Evolutionary conservation across 2,888 invertebrate genomes (phyloP).

Genomic region (Volucella inanis): DNA sequence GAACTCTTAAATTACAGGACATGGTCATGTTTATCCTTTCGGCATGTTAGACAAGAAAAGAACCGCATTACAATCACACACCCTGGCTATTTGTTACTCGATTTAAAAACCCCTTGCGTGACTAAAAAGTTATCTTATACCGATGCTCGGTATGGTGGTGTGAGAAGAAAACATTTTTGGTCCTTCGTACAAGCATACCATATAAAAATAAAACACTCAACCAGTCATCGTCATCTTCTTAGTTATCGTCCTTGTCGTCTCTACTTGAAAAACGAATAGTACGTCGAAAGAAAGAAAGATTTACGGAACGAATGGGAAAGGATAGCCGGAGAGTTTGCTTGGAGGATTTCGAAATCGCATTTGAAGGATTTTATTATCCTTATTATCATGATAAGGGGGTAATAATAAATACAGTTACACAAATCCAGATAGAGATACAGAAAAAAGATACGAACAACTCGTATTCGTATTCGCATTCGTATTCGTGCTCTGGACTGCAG

Average conservation of each 20-base stretch:
- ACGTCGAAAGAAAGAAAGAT: constrained; percentile 23
- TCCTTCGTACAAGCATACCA: constrained; percentile 20
- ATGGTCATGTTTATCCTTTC: constrained; percentile 26
- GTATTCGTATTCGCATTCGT: no score
- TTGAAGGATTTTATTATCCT: constrained; percentile 52
- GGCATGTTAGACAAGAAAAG: background rate
- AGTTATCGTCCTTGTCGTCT: background rate
- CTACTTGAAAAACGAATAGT: background rate
- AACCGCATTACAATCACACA: constrained; percentile 10
- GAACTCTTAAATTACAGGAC: constrained; percentile 23
- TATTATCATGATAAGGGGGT: constrained; percentile 42
- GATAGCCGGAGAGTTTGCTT: background rate
- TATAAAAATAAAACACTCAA: constrained; percentile 10
- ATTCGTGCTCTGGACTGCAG: constrained; percentile 3
- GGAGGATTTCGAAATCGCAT: constrained; percentile 32
- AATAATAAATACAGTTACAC: constrained; percentile 50
- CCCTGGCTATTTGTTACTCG: constrained; percentile 16
- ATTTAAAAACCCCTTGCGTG: constrained; percentile 11
- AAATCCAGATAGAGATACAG: no score
- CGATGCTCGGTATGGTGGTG: background rate
- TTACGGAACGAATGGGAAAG: background rate
- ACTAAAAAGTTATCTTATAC: background rate
- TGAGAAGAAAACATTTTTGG: background rate
- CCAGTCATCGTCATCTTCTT: background rate
- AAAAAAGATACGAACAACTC: no score